phyloP scores from a whole-genome alignment of 1,140 invertebrate genomes.

The Tribolium castaneum region DNA sequence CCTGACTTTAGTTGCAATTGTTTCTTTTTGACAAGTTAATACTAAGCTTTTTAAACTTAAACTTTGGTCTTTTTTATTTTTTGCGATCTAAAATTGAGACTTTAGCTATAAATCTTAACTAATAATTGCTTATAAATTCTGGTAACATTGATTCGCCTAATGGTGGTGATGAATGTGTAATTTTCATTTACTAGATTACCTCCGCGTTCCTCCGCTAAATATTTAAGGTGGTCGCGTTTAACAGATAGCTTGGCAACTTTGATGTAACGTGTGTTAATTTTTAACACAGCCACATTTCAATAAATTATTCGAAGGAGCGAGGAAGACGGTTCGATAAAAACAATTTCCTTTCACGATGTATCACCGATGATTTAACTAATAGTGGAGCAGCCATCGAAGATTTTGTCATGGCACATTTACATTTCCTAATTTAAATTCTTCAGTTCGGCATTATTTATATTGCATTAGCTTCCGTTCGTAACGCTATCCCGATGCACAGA shows the following conservation, averaged over 20 bases:
- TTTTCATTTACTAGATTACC: conserved; percentile 21
- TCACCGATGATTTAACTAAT: conserved; percentile 24
- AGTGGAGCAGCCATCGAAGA: conserved; percentile 1
- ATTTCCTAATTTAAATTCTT: conserved; percentile 37
- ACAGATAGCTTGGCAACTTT: conserved; percentile 10
- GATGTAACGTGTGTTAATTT: conserved; percentile 30
- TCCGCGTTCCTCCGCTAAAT: conserved; percentile 1
- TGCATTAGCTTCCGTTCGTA: conserved; percentile 39
- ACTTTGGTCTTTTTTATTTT: too few species aligned
- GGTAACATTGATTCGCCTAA: conserved; percentile 1
- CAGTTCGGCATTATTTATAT: conserved; percentile 44
- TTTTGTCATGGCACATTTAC: conserved; percentile 26
- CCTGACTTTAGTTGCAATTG: too few species aligned
- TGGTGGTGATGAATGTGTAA: conserved; percentile 15
- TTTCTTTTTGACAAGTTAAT: too few species aligned
- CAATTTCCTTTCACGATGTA: conserved; percentile 26
- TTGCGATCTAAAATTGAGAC: too few species aligned
- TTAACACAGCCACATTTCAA: not conserved
- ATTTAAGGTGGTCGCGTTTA: not conserved
- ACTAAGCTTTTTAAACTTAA: too few species aligned
- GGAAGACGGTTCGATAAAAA: conserved; percentile 11
- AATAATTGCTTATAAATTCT: not conserved
- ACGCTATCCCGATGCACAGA: conserved; percentile 37
- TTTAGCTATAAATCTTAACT: too few species aligned
- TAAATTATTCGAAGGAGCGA: not conserved